Conservation (phyloP, 2,797 vertebrate species). For the Setipinna tenuifilis region DNA sequence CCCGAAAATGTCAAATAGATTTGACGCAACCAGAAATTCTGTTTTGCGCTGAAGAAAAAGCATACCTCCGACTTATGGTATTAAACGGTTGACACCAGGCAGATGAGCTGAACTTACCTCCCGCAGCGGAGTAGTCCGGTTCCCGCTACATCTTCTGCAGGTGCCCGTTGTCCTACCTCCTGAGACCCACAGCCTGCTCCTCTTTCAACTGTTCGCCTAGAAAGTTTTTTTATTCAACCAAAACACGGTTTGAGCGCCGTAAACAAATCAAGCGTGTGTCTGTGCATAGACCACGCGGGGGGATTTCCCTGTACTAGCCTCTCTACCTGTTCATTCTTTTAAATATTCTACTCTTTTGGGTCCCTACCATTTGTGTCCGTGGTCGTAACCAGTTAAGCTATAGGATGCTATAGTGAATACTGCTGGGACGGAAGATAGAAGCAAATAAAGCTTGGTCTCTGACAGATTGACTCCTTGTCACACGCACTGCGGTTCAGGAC, state of each 20-base stretch:
- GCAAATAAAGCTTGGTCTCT: conserved; percentile 14
- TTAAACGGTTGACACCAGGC: conserved; percentile 5
- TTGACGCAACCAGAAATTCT: background rate
- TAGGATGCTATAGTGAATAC: background rate
- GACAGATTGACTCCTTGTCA: conserved; percentile 17
- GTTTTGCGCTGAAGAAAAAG: background rate
- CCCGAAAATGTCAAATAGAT: background rate
- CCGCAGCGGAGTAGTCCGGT: conserved; percentile 8
- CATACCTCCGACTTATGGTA: background rate
- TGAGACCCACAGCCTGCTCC: conserved; percentile 4
- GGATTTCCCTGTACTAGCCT: background rate
- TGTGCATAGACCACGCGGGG: background rate
- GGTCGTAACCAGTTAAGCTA: background rate
- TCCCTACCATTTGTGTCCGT: background rate
- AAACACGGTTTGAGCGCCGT: background rate
- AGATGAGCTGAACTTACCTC: conserved; percentile 22
- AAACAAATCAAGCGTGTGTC: conserved; percentile 14
- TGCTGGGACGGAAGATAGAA: background rate
- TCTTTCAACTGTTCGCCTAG: background rate
- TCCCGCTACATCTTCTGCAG: conserved; percentile 23
- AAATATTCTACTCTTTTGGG: conserved; percentile 8
- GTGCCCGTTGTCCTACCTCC: background rate
- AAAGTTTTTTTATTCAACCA: conserved; percentile 20
- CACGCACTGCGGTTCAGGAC: conserved; percentile 24
- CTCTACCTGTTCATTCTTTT: background rate